Evolutionary conservation across 1,140 invertebrate species (phyloP).

Genomic region (Hirudo medicinalis): DNA sequence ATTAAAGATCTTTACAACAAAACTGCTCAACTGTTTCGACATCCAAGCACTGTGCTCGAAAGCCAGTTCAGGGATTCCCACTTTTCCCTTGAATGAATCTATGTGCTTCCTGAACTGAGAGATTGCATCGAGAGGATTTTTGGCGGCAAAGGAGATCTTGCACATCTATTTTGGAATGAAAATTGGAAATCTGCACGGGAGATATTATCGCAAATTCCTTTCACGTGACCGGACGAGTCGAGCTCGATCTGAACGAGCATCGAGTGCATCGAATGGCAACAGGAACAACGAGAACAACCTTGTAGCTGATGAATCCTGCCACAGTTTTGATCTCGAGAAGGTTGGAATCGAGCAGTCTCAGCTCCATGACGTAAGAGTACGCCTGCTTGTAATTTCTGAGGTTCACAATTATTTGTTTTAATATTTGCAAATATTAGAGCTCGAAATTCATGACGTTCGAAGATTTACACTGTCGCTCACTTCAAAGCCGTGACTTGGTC

Average conservation of each 20-base stretch:
- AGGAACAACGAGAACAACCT: conserved; percentile 46
- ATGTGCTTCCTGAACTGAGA: conserved; percentile 79
- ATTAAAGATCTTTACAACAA: neutral
- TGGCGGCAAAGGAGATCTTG: conserved; percentile 69
- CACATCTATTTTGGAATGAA: conserved; percentile 46
- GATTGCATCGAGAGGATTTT: conserved; percentile 79
- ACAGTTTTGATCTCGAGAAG: conserved; percentile 81
- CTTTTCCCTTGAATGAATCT: conserved; percentile 66
- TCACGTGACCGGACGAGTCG: too few relatives aligned
- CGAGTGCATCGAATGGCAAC: too few relatives aligned
- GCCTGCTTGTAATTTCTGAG: conserved; percentile 77
- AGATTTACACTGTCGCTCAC: too few relatives aligned
- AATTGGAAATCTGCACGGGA: too few relatives aligned
- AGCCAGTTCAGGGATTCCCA: conserved; percentile 60
- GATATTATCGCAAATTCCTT: too few relatives aligned
- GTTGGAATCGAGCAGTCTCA: conserved; percentile 74
- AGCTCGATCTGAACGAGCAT: too few relatives aligned
- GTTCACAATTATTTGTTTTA: neutral
- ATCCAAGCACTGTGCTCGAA: conserved; percentile 93
- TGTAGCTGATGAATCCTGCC: conserved; percentile 89
- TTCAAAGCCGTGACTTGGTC: conserved; percentile 75
- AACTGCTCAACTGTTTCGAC: conserved; percentile 65
- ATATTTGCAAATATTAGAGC: too few relatives aligned
- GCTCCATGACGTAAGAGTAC: conserved; percentile 73
- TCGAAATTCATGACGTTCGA: too few relatives aligned